These are phyloP conservation scores for Leucania comma DNA, from an alignment of 2,888 invertebrate genomes.

Conservation along the genomic window DNA sequence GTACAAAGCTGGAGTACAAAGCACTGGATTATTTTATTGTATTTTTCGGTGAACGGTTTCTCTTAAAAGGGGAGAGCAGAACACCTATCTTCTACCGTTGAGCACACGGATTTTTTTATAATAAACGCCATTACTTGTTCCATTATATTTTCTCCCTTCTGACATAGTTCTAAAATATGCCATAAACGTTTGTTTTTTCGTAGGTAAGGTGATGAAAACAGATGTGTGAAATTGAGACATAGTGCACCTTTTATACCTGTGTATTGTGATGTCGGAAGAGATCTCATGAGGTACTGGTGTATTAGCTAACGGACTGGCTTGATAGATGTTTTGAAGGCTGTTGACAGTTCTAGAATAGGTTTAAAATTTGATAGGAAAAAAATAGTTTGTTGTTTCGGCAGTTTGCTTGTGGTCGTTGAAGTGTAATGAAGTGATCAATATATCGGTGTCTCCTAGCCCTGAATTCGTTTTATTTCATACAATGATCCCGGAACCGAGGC, in stretches of 20 bases:
- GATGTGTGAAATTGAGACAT: constrained; percentile 24
- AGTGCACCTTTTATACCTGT: constrained; percentile 33
- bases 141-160: constrained; percentile 11
- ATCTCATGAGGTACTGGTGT: too few species aligned
- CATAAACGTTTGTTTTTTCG: constrained; percentile 15
- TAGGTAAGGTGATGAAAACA: constrained; percentile 23
- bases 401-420: too few species aligned
- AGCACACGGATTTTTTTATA: constrained; percentile 42
- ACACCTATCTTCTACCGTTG: constrained; percentile 62
- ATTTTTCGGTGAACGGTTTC: constrained; percentile 81
- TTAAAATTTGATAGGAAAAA: too few species aligned
- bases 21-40: constrained; percentile 88
- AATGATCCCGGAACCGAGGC: too few species aligned
- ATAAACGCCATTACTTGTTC: constrained; percentile 30
- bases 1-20: constrained; percentile 72
- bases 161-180: constrained; percentile 28
- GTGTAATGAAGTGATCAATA: too few species aligned
- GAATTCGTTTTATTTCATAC: too few species aligned
- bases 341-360: too few species aligned
- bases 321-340: too few species aligned
- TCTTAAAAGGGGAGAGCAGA: constrained; percentile 71
- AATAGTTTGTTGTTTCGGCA: too few species aligned
- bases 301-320: too few species aligned
- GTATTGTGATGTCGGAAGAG: too few species aligned
- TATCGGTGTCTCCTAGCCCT: too few species aligned